Evolutionary conservation across 2,888 invertebrate species (phyloP).

Genomic region (Listrodromus nycthemerus): DNA sequence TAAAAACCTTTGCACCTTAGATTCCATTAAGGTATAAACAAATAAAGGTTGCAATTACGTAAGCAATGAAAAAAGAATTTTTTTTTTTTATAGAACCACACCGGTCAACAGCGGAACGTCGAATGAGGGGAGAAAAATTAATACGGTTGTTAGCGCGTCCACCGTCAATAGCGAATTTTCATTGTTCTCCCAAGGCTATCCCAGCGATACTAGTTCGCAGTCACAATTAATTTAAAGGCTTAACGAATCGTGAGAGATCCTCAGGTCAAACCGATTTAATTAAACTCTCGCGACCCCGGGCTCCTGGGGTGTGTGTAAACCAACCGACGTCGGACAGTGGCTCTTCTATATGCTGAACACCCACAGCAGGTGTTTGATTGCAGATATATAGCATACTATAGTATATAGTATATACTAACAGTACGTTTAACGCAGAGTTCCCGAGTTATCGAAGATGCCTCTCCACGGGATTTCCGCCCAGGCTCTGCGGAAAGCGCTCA

Average conservation of each 20-base stretch:
- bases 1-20: no score
- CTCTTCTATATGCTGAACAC: conserved; percentile 24
- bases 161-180: conserved; percentile 21
- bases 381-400: no score
- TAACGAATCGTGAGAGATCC: conserved; percentile 60
- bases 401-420: not conserved
- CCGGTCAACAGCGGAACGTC: not conserved
- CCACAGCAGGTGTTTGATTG: conserved; percentile 30
- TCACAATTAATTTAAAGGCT: conserved; percentile 60
- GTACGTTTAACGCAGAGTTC: conserved; percentile 1
- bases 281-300: conserved; percentile 19
- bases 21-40: no score
- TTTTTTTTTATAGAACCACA: no score
- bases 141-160: not conserved
- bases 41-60: no score
- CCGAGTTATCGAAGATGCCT: not conserved
- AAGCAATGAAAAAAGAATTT: no score
- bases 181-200: not conserved
- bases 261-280: conserved; percentile 57
- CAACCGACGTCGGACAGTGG: conserved; percentile 25
- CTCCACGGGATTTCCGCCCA: not conserved
- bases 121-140: not conserved
- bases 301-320: not conserved
- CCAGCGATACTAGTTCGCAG: conserved; percentile 22
- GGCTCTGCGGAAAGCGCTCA: conserved; percentile 5